Base-by-base conservation (phyloP, 2,113 vertebrate genomes). In the Microcebus murinus region DNA sequence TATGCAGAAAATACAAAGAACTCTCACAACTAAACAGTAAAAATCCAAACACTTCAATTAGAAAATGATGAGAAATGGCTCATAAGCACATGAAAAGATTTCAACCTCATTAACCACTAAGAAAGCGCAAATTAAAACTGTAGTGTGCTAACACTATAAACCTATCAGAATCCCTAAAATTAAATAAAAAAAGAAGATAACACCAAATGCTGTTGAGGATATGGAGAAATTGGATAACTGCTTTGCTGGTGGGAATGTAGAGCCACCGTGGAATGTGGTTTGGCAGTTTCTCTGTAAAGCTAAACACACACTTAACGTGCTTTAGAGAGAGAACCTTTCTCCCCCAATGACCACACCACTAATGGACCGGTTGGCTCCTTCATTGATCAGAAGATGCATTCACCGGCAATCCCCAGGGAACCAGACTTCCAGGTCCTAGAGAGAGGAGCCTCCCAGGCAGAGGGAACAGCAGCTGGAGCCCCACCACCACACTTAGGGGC, bases 341-440 rank as follows among this genome's bases (percentile, higher is more conserved):
- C 0, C 5, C 6, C 42, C 61, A 36, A 21, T 1, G 31, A 18
- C 27, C 27, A 9, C 1, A 4, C 17, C 52, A 2, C 36, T 31
- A 7, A 36, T 1, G 4, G 23, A 21, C 68, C 1, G 52, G 52
- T 55, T 39, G 21, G 20, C 67, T 11, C 8, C n/a, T n/a, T 36
- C 21, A 20, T 11, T 36, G 21, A 39, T 6, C 21, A n/a, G 68
- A 21, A 39, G 68, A 4, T 50, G 13, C 50, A 15, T 15, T 50
- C 50, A 14, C 34, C 36, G 20, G 6, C 21, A 23, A 48, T 4
- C 15, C 13, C 27, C 17, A 77, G 48, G 74, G 48, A 34, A 21
- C 6, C 14, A 21, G 74, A 77, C 29, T 77, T 50, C 74, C 31
- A 50, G 74, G 29, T 34, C 25, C 48, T 1, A n/a, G n/a, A 11